Evolutionary conservation across 2,888 invertebrate genomes (phyloP), one percentile per base, ranked within the genome.

Genomic region (Drosophila pseudotalamancana): DNA sequence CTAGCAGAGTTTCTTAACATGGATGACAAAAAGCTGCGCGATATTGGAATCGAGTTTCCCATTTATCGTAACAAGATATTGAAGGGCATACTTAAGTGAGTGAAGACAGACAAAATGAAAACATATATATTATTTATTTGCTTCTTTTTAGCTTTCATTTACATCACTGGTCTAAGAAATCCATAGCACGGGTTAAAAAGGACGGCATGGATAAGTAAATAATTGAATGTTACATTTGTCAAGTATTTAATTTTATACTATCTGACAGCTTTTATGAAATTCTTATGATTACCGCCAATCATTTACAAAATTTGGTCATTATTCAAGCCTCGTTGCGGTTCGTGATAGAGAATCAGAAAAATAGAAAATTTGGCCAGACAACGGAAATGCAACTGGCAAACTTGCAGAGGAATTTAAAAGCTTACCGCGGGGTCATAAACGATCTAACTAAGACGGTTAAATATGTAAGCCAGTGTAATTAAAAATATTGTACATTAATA

Each of bases 221-320:
- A 25, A 48, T n/a, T 12, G 37, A 43, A 8, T 9, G 4, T 19
- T 35, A 1, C n/a, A 16, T 23, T 18, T 60, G 8, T 34, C 1
- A 3, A 0, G 0, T 1, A 4, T n/a, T 9, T 16, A 11, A 8
- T 6, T 1, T 6, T 2, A 4, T 14, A 16, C 8, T 14, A 31
- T 2, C 40, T 75, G 71, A 9, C 55, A 91, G 91, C 57, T 91
- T 91, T 59, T 90, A 91, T 63, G 90, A 91, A 50, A 89, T 91
- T 9, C 85, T 91, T 0, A 84, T 91, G 87, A 74, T 91, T 8
- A 81, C 89, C 0, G 90, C 90, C 43, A 91, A 90, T 76, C 91
- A 91, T 66, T 60, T 91, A 27, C 90, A 90, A 79, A 89, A 91
- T 70, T 67, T 90, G 51, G 74, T 90, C 3, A 87, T 90, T 2